Conservation (phyloP, 2,797 vertebrate genomes). For the Nannoperca obscura region DNA sequence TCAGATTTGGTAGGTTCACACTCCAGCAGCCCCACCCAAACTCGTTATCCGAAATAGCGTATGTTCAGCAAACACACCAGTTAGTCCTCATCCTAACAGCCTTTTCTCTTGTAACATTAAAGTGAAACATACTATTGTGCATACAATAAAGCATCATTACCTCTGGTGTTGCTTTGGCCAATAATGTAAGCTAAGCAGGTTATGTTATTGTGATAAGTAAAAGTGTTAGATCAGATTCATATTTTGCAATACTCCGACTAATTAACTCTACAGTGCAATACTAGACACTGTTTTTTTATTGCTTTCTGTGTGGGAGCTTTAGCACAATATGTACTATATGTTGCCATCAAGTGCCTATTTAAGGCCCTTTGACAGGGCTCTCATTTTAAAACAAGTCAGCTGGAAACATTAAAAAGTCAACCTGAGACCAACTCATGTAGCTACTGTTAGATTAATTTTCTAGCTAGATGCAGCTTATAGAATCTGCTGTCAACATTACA, state of each 20-base stretch:
- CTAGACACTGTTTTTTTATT: no score
- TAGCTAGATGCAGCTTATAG: background rate
- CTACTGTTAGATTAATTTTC: background rate
- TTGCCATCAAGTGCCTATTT: no score
- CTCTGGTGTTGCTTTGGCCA: background rate
- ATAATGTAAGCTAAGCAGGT: background rate
- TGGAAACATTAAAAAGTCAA: no score
- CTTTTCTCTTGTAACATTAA: no score
- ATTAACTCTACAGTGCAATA: no score
- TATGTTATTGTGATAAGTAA: background rate
- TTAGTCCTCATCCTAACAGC: no score
- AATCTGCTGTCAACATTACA: background rate
- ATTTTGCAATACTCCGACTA: no score
- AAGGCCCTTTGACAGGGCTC: background rate
- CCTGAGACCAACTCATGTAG: background rate
- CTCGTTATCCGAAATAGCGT: background rate
- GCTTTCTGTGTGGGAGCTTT: no score
- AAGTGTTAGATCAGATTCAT: background rate
- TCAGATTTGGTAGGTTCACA: conserved; percentile 15
- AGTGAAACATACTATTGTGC: no score
- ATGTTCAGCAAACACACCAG: background rate
- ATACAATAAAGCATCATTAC: background rate
- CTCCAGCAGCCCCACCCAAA: conserved; percentile 2
- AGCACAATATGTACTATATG: no score
- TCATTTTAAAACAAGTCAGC: background rate